Conservation (phyloP, 35 echinoderm and acorn worm genomes). For the Acanthaster planci region DNA sequence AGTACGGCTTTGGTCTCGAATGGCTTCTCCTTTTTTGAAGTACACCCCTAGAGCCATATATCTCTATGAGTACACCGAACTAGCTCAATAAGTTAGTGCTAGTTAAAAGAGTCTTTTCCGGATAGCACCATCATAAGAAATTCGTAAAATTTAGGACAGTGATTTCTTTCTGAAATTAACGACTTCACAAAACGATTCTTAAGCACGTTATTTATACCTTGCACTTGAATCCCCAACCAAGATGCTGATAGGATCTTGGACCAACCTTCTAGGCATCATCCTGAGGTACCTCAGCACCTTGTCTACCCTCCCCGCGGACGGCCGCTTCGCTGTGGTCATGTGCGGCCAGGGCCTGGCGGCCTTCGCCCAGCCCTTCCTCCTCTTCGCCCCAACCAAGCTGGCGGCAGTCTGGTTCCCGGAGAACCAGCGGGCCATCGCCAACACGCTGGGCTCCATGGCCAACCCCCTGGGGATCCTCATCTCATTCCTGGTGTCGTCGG, state of each 20-base stretch:
- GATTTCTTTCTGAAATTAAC: no score
- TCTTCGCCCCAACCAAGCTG: constrained; percentile 93
- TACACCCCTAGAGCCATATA: no score
- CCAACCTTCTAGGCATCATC: constrained; percentile 72
- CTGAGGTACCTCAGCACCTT: constrained; percentile 68
- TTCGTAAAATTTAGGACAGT: no score
- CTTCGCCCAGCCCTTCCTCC: constrained; percentile 80
- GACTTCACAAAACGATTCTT: no score
- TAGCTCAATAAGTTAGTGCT: no score
- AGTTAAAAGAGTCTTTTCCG: no score
- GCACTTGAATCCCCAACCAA: background rate
- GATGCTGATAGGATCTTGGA: constrained; percentile 80
- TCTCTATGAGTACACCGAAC: no score
- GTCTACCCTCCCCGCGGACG: constrained; percentile 40
- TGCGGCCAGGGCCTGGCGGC: constrained; percentile 78
- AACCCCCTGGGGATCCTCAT: constrained; percentile 88
- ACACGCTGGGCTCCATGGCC: constrained; percentile 84
- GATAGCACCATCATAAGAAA: no score
- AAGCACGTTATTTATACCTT: no score
- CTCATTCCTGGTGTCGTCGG: constrained; percentile 73
- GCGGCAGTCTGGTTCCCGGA: constrained; percentile 89
- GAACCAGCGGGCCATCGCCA: constrained; percentile 78
- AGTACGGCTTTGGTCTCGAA: no score
- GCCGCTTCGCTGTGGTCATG: constrained; percentile 73
- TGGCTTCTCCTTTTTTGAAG: no score